These are phyloP conservation scores for Tridacna crocea DNA, from an alignment of 2,888 invertebrate genomes.

Conservation along the genomic window DNA sequence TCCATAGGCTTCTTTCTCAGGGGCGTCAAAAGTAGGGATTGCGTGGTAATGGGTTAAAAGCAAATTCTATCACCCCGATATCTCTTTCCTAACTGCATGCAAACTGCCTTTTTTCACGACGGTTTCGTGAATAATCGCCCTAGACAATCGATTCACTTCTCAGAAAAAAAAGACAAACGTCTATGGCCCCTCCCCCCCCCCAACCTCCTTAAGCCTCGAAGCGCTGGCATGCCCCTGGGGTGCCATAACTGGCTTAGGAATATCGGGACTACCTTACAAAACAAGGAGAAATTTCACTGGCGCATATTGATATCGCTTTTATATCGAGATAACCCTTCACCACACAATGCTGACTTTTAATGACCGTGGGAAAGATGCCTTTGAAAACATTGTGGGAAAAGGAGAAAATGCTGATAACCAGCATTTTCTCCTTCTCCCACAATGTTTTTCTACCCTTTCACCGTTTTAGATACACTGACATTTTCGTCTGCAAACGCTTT, in stretches of 20 bases:
- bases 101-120: neutral
- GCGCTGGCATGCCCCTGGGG: constrained; percentile 44
- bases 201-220: neutral
- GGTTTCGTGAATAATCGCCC: constrained; percentile 28
- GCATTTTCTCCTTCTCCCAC: neutral
- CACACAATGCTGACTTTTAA: neutral
- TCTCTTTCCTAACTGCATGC: too few relatives aligned
- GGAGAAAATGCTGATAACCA: too few relatives aligned
- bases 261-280: constrained; percentile 55
- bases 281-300: constrained; percentile 55
- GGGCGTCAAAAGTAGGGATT: too few relatives aligned
- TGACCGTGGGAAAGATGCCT: too few relatives aligned
- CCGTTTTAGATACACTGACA: too few relatives aligned
- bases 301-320: constrained; percentile 78
- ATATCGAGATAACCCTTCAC: constrained; percentile 54
- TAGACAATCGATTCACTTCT: constrained; percentile 29
- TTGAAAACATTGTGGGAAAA: too few relatives aligned
- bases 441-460: too few relatives aligned
- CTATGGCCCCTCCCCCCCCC: neutral
- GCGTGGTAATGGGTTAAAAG: too few relatives aligned
- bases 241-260: constrained; percentile 53
- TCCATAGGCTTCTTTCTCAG: too few relatives aligned
- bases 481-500: too few relatives aligned
- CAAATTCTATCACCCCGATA: too few relatives aligned
- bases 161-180: too few relatives aligned